phyloP scores from a whole-genome alignment of 2,113 vertebrate species.

The Synchiropus splendidus region DNA sequence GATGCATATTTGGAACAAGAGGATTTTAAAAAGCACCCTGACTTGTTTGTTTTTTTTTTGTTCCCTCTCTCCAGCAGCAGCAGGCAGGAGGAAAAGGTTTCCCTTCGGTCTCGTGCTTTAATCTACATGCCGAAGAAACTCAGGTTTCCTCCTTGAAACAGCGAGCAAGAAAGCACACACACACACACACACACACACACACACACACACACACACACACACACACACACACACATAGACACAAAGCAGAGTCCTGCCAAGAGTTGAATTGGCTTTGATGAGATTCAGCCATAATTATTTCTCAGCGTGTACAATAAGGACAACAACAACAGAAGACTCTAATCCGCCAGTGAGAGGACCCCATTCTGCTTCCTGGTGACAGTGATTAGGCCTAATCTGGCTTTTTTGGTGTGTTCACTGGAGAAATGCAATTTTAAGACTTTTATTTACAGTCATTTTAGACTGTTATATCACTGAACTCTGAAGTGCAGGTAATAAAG shows the following conservation, averaged over 20 bases:
- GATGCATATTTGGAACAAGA: slow-evolving; percentile 49
- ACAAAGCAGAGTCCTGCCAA: slow-evolving; percentile 51
- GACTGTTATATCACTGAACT: slow-evolving; percentile 7
- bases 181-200: neutral
- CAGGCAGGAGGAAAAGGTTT: slow-evolving; percentile 5
- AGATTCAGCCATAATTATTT: slow-evolving; percentile 73
- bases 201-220: neutral
- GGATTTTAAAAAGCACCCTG: slow-evolving; percentile 36
- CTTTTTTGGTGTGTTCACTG: slow-evolving; percentile 60
- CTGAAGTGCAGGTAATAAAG: slow-evolving; percentile 15
- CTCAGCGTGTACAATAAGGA: slow-evolving; percentile 67
- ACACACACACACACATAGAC: slow-evolving; percentile 6
- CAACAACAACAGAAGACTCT: slow-evolving; percentile 66
- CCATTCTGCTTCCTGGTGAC: slow-evolving; percentile 66
- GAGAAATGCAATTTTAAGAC: slow-evolving; percentile 57
- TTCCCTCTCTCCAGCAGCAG: slow-evolving; percentile 5
- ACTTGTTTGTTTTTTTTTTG: slow-evolving; percentile 5
- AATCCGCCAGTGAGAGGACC: slow-evolving; percentile 71
- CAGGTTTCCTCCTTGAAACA: slow-evolving; percentile 33
- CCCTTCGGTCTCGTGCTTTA: slow-evolving; percentile 24
- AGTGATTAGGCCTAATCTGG: slow-evolving; percentile 70
- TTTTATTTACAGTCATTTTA: slow-evolving; percentile 30
- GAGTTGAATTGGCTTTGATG: slow-evolving; percentile 71
- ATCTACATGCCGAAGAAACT: slow-evolving; percentile 45
- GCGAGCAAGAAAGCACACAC: slow-evolving; percentile 7